phyloP scores from a whole-genome alignment of 2,113 vertebrate genomes.

The Colinus virginianus region DNA sequence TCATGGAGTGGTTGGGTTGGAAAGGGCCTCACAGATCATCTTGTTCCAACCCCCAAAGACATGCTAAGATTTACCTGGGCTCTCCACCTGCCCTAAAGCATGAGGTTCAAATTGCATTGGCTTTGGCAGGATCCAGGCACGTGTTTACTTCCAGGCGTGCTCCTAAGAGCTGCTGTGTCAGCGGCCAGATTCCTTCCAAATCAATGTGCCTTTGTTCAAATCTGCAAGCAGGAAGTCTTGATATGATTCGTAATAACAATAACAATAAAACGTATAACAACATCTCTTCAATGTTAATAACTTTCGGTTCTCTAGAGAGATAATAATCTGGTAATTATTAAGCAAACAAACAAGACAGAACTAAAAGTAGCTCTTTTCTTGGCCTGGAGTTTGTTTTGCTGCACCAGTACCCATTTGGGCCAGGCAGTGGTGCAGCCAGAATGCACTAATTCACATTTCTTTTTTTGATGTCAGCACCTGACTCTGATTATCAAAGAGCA shows the following conservation, averaged over 20 bases:
- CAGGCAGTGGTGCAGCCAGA: background rate
- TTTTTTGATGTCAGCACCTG: background rate
- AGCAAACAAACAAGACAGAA: slow-evolving; percentile 38
- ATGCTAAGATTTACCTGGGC: background rate
- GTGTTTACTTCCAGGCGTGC: background rate
- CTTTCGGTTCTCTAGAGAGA: slow-evolving; percentile 1
- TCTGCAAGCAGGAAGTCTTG: background rate
- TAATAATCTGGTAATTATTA: slow-evolving; percentile 40
- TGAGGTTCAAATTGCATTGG: background rate
- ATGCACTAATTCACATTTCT: background rate
- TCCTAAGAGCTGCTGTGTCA: slow-evolving; percentile 30
- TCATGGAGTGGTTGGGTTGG: too few relatives aligned
- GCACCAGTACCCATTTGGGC: background rate
- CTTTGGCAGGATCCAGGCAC: background rate
- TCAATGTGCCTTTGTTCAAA: background rate
- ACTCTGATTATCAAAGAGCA: slow-evolving; percentile 12
- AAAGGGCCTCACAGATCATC: too few relatives aligned
- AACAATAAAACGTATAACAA: background rate
- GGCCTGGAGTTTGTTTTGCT: slow-evolving; percentile 12
- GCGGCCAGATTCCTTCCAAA: background rate
- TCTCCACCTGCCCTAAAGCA: background rate
- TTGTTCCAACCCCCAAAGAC: too few relatives aligned
- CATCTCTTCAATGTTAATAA: background rate
- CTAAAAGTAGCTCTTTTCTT: slow-evolving; percentile 20
- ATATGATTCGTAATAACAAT: background rate